Base-by-base conservation (phyloP, 2,888 invertebrate species). In the Drosophila multiciliata region DNA sequence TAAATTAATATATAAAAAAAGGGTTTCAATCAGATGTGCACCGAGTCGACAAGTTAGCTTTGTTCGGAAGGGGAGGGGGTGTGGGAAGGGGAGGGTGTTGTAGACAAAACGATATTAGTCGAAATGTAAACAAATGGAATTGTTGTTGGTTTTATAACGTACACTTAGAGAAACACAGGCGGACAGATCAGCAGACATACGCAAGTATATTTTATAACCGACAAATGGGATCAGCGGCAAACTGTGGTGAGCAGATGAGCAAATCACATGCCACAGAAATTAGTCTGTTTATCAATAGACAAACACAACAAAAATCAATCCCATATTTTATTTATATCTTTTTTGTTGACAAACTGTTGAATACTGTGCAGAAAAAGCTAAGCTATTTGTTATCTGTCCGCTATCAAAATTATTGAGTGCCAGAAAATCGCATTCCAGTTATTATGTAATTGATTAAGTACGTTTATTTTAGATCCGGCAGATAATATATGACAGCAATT, bases 21-120 rank as follows among this genome's bases (percentile, higher is more conserved):
- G 87, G 90, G 90, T 90, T 87, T 87, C 90, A 90, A 75, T 42
- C 48, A 63, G 53, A 60, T 49, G 65, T 64, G 69, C 59, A 50
- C 50, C 38, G 52, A 53, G 40, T 38, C 11, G 32, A 35, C 49
- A 35, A 38, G 53, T 68, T 59, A 55, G 45, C 5, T 17, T 26
- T 29, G 29, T 4, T 26, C 26, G 4, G 3, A 7, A 17, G 49
- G 60, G 3, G 12, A 36, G 20, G 33, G 11, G 50, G 53, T 32
- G 40, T 20, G n/a, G 33, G 11, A 33, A 12, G 64, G 45, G 38
- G 40, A 20, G 33, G 32, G 6, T 67, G 15, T 36, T 75, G 71
- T 70, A 75, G 64, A 80, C 66, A 75, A 72, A 72, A 63, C 66
- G 53, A 74, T 71, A 78, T 75, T 82, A 73, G 75, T 73, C 17